These are phyloP conservation scores for Ataeniobius toweri DNA, from an alignment of 2,797 vertebrate genomes.

Conservation along the genomic window DNA sequence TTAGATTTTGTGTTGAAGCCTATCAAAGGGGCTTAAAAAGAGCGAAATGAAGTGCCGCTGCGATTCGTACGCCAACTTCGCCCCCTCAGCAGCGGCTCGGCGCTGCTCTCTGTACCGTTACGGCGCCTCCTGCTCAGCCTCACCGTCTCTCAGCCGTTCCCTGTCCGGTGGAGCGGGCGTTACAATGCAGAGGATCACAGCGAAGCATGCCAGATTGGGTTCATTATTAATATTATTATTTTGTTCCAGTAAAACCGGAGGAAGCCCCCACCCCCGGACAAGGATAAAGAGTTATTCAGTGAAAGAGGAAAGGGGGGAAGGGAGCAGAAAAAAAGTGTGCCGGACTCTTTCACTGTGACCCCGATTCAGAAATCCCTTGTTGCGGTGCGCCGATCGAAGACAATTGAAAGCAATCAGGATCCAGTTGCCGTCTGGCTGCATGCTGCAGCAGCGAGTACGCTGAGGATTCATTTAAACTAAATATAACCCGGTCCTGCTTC, in stretches of 20 bases:
- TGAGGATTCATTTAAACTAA: constrained; percentile 66
- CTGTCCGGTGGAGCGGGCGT: constrained; percentile 1
- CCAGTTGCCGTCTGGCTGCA: constrained; percentile 72
- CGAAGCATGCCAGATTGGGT: constrained; percentile 27
- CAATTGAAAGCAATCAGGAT: constrained; percentile 78
- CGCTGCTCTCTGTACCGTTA: not conserved
- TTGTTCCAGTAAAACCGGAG: constrained; percentile 69
- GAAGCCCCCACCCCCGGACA: constrained; percentile 35
- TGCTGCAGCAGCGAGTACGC: constrained; percentile 49
- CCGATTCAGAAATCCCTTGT: constrained; percentile 72
- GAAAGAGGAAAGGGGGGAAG: constrained; percentile 19
- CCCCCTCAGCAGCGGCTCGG: not conserved
- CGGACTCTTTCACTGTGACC: constrained; percentile 71
- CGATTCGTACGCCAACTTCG: not conserved
- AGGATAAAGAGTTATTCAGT: constrained; percentile 55
- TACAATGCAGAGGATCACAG: not conserved
- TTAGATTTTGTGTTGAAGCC: not conserved
- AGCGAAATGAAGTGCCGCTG: not conserved
- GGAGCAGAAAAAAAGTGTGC: constrained; percentile 34
- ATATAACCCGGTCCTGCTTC: constrained; percentile 60
- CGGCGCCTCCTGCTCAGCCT: constrained; percentile 1
- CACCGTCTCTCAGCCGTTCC: not conserved
- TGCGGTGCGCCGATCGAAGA: constrained; percentile 77
- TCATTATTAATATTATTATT: constrained; percentile 14
- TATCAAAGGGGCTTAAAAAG: not conserved